Evolutionary conservation across 2,888 invertebrate genomes (phyloP).

Genomic region (Morpho achilles): DNA sequence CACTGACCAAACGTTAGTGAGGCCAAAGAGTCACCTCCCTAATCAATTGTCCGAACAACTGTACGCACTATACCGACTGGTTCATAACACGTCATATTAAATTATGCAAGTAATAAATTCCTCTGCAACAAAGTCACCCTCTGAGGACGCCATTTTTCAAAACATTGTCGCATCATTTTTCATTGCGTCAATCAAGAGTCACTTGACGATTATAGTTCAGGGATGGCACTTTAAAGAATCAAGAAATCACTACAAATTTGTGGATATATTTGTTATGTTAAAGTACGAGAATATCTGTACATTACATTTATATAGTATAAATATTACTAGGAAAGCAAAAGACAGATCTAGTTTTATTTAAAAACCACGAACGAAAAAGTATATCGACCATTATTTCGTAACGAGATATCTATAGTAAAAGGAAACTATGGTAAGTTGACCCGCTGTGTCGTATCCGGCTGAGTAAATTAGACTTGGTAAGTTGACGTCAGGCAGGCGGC

Average conservation of each 20-base stretch:
- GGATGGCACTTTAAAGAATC: conserved; percentile 43
- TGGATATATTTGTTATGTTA: no score
- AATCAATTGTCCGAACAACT: conserved; percentile 47
- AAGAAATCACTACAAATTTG: background rate
- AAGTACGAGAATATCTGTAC: background rate
- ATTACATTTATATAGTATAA: no score
- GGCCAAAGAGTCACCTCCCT: conserved; percentile 50
- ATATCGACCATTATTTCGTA: no score
- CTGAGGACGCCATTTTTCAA: conserved; percentile 70
- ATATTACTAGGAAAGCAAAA: no score
- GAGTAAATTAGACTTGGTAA: no score
- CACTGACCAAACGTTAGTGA: conserved; percentile 23
- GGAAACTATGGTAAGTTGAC: no score
- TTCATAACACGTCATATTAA: conserved; percentile 54
- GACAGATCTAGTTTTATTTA: no score
- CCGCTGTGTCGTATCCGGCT: no score
- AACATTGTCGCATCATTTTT: conserved; percentile 77
- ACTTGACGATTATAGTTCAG: conserved; percentile 36
- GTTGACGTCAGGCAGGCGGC: no score
- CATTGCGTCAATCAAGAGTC: conserved; percentile 72
- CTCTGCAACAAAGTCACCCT: conserved; percentile 52
- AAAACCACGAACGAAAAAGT: no score
- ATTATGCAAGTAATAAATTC: conserved; percentile 75
- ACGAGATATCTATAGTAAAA: no score
- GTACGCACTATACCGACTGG: conserved; percentile 49